phyloP scores from a whole-genome alignment of 1,140 invertebrate species.

The Helicorthomorpha holstii region DNA sequence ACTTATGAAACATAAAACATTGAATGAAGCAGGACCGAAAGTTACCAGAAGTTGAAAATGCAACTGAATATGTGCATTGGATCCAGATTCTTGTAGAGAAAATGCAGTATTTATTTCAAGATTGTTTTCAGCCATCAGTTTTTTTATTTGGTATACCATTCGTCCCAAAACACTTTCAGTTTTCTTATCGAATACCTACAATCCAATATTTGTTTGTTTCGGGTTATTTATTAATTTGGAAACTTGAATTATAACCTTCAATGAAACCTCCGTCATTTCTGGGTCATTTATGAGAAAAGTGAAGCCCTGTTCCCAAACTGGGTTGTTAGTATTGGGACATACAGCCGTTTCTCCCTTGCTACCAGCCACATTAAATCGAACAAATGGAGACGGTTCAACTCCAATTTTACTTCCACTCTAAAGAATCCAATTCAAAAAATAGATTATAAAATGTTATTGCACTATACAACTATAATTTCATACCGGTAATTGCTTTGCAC shows the following conservation, averaged over 20 bases:
- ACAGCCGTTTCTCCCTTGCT: not conserved
- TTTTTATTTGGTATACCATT: not conserved
- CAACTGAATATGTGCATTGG: not conserved
- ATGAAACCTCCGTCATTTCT: not conserved
- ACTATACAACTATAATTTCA: not conserved
- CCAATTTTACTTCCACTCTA: not conserved
- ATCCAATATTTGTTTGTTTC: not conserved
- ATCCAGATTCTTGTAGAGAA: not conserved
- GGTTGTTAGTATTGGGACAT: not conserved
- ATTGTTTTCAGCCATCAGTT: not conserved
- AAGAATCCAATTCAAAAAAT: not conserved
- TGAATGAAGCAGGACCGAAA: not conserved
- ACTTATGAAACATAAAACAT: not conserved
- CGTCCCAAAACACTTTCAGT: not conserved
- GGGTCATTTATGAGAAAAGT: not conserved
- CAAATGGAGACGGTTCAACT: not conserved
- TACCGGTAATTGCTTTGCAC: slow-evolving; percentile 1
- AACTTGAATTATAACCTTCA: not conserved
- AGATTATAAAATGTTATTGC: not conserved
- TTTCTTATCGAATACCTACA: not conserved
- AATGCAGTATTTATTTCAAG: not conserved
- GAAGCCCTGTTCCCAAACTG: not conserved
- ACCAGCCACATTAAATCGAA: not conserved
- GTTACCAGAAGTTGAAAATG: not conserved
- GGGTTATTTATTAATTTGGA: not conserved